phyloP scores from a whole-genome alignment of 2,888 invertebrate species.

The Epinotia ramella region DNA sequence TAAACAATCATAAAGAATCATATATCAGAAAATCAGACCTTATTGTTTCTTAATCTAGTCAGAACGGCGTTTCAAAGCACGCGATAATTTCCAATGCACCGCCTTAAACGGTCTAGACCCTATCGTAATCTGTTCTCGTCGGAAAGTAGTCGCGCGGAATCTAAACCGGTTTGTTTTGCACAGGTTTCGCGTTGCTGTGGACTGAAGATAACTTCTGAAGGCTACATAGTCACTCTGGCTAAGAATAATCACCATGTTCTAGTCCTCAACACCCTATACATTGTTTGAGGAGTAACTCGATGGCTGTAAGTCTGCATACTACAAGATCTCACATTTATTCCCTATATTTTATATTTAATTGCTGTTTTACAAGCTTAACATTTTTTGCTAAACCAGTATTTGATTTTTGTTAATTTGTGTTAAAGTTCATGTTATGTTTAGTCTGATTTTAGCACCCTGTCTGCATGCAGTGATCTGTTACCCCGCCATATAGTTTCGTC shows the following conservation, averaged over 20 bases:
- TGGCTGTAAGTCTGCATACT: conserved; percentile 85
- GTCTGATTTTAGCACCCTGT: conserved; percentile 75
- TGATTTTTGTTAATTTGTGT: conserved; percentile 82
- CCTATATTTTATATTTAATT: conserved; percentile 84
- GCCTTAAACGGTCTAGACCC: not conserved
- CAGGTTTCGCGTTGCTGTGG: conserved; percentile 99
- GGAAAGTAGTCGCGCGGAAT: not conserved
- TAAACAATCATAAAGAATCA: too few species aligned
- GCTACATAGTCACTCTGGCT: conserved; percentile 97
- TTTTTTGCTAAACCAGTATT: conserved; percentile 85
- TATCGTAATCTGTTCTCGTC: not conserved
- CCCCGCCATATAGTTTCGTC: conserved; percentile 67
- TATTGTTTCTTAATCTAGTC: too few species aligned
- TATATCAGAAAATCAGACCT: too few species aligned
- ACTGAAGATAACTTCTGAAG: conserved; percentile 98
- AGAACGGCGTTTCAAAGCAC: too few species aligned
- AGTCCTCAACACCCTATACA: conserved; percentile 97
- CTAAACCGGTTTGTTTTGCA: conserved; percentile 44
- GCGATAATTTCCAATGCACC: too few species aligned
- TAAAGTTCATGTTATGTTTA: conserved; percentile 75
- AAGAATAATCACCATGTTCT: conserved; percentile 99
- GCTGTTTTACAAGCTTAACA: conserved; percentile 84
- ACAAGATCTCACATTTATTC: conserved; percentile 86
- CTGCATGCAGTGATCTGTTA: conserved; percentile 73
- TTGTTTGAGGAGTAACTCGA: conserved; percentile 90